Conservation (phyloP, 2,113 vertebrate genomes). For the Psophia crepitans region DNA sequence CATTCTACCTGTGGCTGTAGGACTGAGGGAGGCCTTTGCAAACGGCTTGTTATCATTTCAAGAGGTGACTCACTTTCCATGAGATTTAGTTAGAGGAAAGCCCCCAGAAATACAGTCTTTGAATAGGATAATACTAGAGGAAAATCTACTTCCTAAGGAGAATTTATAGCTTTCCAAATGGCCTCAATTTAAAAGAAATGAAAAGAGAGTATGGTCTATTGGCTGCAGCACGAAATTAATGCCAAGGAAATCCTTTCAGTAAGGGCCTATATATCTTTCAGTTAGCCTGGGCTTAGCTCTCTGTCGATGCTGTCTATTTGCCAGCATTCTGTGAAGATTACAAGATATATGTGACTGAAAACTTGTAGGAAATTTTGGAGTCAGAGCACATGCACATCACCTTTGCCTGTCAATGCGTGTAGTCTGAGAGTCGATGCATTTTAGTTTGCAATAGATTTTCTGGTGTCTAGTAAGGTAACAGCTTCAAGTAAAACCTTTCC, state of each 20-base stretch:
- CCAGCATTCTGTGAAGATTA: background rate
- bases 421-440: background rate
- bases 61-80: background rate
- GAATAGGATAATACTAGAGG: background rate
- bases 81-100: background rate
- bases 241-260: background rate
- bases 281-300: background rate
- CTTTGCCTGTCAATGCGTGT: background rate
- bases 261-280: background rate
- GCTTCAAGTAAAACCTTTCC: background rate
- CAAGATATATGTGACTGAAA: background rate
- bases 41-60: background rate
- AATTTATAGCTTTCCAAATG: slow-evolving; percentile 30
- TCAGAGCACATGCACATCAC: background rate
- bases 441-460: background rate
- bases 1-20: background rate
- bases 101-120: background rate
- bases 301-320: background rate
- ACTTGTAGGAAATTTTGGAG: background rate
- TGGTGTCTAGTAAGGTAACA: background rate
- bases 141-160: background rate
- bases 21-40: background rate
- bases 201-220: background rate
- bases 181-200: slow-evolving; percentile 6
- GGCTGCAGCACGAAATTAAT: background rate